Evolutionary conservation across 1,140 invertebrate species (phyloP).

Genomic region (Conopomorpha cramerella): DNA sequence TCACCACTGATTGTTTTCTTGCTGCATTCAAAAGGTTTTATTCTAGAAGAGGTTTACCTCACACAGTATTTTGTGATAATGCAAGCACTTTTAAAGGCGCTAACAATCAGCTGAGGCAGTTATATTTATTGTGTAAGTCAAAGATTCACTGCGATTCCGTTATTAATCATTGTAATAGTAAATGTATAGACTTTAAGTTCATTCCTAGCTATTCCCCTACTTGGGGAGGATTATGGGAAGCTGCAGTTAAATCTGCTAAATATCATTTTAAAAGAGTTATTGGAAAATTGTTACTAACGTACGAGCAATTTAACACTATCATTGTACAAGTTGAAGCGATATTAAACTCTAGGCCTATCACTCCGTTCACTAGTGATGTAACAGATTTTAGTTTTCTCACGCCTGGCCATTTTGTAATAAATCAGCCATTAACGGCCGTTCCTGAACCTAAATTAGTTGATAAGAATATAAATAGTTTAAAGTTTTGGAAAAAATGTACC

Average conservation of each 20-base stretch:
- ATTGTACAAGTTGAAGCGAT: constrained; percentile 5
- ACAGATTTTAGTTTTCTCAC: constrained; percentile 7
- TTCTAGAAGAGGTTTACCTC: constrained; percentile 4
- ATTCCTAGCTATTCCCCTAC: constrained; percentile 37
- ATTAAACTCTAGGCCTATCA: constrained; percentile 6
- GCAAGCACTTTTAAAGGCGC: constrained; percentile 3
- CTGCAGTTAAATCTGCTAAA: constrained; percentile 32
- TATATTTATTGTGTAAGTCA: constrained; percentile 2
- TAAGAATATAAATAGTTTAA: not conserved
- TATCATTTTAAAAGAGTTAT: constrained; percentile 18
- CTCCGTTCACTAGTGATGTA: not conserved
- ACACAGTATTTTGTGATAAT: constrained; percentile 3
- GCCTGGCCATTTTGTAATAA: constrained; percentile 7
- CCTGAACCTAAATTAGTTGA: not conserved
- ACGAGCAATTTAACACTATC: constrained; percentile 5
- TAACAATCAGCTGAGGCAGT: constrained; percentile 3
- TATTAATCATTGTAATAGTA: not conserved
- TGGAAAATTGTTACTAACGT: constrained; percentile 5
- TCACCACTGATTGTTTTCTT: constrained; percentile 7
- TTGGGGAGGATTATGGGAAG: constrained; percentile 48
- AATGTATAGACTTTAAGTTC: constrained; percentile 35
- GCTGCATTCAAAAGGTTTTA: constrained; percentile 4
- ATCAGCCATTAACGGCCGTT: not conserved
- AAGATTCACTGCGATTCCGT: not conserved
- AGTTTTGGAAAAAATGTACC: constrained; percentile 5